phyloP scores from a whole-genome alignment of 2,797 vertebrate genomes.

The Rhadinocentrus ornatus region DNA sequence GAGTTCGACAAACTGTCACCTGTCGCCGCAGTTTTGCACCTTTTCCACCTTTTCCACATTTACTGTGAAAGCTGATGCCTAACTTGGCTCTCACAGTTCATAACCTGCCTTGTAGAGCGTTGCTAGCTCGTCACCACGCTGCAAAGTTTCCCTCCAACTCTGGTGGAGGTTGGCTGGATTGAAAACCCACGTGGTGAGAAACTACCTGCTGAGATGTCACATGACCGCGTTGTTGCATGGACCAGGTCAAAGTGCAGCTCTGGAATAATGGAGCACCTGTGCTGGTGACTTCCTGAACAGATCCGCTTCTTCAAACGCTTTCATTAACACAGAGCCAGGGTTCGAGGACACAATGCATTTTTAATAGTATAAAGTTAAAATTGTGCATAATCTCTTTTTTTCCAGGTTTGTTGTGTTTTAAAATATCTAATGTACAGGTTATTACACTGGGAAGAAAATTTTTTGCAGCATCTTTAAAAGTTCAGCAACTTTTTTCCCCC shows the following conservation, averaged over 20 bases:
- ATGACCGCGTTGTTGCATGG: neutral
- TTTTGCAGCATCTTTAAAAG: neutral
- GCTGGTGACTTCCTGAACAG: slow-evolving; percentile 1
- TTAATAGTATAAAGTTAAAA: neutral
- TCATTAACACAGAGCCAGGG: too few relatives aligned
- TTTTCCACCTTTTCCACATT: too few relatives aligned
- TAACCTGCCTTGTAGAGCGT: too few relatives aligned
- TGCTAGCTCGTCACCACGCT: too few relatives aligned
- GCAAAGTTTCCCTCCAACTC: too few relatives aligned
- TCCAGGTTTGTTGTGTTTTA: neutral
- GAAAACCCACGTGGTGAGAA: slow-evolving; percentile 9
- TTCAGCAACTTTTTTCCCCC: neutral
- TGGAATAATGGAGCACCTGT: neutral
- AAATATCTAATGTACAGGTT: neutral
- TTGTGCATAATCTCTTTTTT: neutral
- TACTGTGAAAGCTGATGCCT: neutral
- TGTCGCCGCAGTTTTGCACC: too few relatives aligned
- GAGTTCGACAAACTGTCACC: neutral
- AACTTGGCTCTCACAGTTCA: neutral
- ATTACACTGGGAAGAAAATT: too few relatives aligned
- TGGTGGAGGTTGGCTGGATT: neutral
- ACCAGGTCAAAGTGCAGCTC: neutral
- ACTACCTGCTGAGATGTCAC: neutral
- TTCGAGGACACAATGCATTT: neutral
- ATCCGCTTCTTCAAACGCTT: too few relatives aligned